Evolutionary conservation across 2,888 invertebrate genomes (phyloP), one percentile per base, ranked within the genome.

Genomic region (Ectobius pallidus): DNA sequence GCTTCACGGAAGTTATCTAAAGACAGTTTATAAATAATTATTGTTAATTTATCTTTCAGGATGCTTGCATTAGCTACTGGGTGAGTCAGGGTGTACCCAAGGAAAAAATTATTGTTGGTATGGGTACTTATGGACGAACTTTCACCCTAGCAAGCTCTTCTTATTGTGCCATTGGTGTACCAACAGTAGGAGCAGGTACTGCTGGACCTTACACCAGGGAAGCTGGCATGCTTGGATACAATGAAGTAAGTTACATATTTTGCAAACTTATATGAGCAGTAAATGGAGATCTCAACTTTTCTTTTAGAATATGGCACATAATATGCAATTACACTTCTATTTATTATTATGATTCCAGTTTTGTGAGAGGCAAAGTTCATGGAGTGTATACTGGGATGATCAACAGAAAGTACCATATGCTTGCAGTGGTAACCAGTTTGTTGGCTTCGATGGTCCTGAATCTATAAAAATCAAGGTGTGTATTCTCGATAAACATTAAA

Each of bases 41-140:
- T n/a, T n/a, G n/a, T n/a, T n/a, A n/a, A n/a, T n/a, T n/a, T n/a
- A n/a, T n/a, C n/a, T 46, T 7, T 46, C 42, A 86, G 86, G 80
- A 86, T 71, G 82, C 81, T 67, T 82, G 85, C 3, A 81, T 89
- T 6, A 78, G 83, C 42, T 84, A 84, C 74, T 89, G 88, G 88
- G 76, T 89, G 1, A 80, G 82, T 1, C 90, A 82, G 84, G 85
- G 78, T 76, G 75, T 87, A 0, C 84, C 86, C 2, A 82, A 86
- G 1, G 82, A 87, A 1, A 94, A 94, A 80, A 77, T 94, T 0
- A 83, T 90, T 0, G 75, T 94, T 0, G 94, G 94, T 0, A 81
- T 93, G 30, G 90, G 90, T 0, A 84, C 89, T 7, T 94, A 92
- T 76, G 94, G 92, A 0, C 86, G 89, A 69, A 85, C 89, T 0